phyloP scores from a whole-genome alignment of 2,797 vertebrate genomes.

The Gadopsis marmoratus region DNA sequence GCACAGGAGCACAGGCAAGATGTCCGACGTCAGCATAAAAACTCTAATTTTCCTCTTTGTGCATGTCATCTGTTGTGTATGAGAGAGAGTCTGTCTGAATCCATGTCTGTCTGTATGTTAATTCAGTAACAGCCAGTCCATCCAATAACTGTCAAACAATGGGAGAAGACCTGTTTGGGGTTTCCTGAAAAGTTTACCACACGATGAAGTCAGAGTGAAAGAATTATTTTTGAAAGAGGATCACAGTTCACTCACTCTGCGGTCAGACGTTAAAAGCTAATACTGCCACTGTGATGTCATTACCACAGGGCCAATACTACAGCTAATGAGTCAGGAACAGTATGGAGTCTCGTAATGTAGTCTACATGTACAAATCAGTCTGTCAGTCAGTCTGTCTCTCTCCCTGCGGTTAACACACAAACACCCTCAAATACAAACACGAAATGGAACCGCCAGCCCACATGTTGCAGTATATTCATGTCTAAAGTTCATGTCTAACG shows the following conservation, averaged over 20 bases:
- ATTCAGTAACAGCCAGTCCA: constrained; percentile 23
- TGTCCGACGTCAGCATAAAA: constrained; percentile 1
- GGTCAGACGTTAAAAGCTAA: constrained; percentile 68
- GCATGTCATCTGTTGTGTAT: background rate
- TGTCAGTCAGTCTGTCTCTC: constrained; percentile 39
- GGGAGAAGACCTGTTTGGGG: constrained; percentile 61
- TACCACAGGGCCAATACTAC: constrained; percentile 51
- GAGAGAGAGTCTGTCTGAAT: constrained; percentile 8
- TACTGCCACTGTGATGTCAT: constrained; percentile 75
- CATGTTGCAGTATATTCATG: constrained; percentile 35
- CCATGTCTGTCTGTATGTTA: constrained; percentile 31
- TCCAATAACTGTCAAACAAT: constrained; percentile 50
- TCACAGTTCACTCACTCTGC: constrained; percentile 48
- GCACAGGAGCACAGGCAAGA: background rate
- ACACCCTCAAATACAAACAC: constrained; percentile 38
- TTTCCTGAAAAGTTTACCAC: constrained; percentile 68
- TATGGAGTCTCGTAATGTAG: constrained; percentile 36
- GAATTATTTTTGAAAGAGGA: constrained; percentile 61
- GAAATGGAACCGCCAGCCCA: constrained; percentile 26
- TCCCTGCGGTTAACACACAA: constrained; percentile 56
- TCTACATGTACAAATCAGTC: constrained; percentile 43
- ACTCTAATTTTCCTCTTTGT: background rate
- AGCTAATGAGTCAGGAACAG: constrained; percentile 64
- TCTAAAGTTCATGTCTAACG: constrained; percentile 59
- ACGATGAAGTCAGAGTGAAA: constrained; percentile 69